Base-by-base conservation (phyloP, 2,888 invertebrate genomes). In the Orchestes rusci region DNA sequence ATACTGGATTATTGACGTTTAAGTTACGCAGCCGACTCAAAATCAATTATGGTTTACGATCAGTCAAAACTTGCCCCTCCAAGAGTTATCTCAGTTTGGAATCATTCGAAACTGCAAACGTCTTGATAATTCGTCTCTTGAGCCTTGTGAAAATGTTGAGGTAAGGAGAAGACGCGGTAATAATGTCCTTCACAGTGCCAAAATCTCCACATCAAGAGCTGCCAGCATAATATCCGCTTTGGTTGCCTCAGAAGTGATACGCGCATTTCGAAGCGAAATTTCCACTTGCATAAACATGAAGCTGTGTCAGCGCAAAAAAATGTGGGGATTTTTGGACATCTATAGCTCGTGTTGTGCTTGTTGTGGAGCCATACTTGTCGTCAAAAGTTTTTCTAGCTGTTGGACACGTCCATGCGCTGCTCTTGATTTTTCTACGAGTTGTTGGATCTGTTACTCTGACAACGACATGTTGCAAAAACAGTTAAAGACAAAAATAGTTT, bases 31-130 rank as follows among this genome's bases (percentile, higher is more conserved):
- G 16, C 8, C 39, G 39, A 17, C 39, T 39, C 38, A 39, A 39
- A 15, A 39, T 39, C 12, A 36, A 38, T 8, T 36, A 39, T 15
- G 39, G 39, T 18, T 39, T 39, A 38, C 39, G 37, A 29, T 36
- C 39, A 15, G 39, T 39, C 18, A 39, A 39, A 8, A 38, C 38
- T 20, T 33, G 38, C 5, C 31, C 17, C 17, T 17, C 12, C 16
- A 35, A 31, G 12, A 31, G 31, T 12, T 31, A 12, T 12, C 31
- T 31, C 31, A 31, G 13, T 12, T 31, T 31, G 7, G 31, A 5
- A 5, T 31, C 31, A 12, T 31, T 31, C 10, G 31, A 31, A 7
- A 31, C 31, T 10, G 31, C 17, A 34, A 34, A 34, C 5, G 34
- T 34, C 16, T 34, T 34, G 5, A 34, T 10, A 7, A 34, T 34